Conservation (phyloP, 2,113 vertebrate species). For the Osmerus eperlanus region DNA sequence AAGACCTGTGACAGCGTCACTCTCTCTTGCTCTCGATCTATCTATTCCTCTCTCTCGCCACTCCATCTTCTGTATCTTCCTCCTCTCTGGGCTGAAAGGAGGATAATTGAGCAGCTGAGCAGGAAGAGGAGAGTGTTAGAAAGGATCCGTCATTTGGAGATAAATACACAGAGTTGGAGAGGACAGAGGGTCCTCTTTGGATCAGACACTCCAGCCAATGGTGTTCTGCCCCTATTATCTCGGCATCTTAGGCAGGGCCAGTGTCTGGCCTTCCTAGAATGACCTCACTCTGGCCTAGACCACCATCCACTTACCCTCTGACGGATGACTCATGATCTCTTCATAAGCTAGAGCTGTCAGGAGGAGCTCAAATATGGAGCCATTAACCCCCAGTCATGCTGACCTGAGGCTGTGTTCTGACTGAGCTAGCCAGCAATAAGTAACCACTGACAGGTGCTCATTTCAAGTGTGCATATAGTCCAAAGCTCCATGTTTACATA, state of each 20-base stretch:
- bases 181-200: not conserved
- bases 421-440: no score
- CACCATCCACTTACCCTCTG: no score
- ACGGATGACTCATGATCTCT: no score
- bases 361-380: no score
- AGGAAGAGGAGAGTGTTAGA: slow-evolving; percentile 53
- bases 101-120: slow-evolving; percentile 61
- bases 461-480: no score
- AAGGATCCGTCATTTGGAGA: slow-evolving; percentile 41
- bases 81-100: slow-evolving; percentile 7
- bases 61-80: not conserved
- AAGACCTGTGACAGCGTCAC: not conserved
- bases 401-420: no score
- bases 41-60: slow-evolving; percentile 29
- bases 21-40: slow-evolving; percentile 17
- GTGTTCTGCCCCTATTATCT: not conserved
- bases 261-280: no score
- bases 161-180: slow-evolving; percentile 14
- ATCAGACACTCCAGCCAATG: slow-evolving; percentile 20
- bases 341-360: no score
- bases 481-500: no score
- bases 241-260: not conserved
- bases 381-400: no score
- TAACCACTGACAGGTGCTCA: no score
- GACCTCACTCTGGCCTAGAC: no score